Base-by-base conservation (phyloP, 1,140 invertebrate species). In the Atta texana region DNA sequence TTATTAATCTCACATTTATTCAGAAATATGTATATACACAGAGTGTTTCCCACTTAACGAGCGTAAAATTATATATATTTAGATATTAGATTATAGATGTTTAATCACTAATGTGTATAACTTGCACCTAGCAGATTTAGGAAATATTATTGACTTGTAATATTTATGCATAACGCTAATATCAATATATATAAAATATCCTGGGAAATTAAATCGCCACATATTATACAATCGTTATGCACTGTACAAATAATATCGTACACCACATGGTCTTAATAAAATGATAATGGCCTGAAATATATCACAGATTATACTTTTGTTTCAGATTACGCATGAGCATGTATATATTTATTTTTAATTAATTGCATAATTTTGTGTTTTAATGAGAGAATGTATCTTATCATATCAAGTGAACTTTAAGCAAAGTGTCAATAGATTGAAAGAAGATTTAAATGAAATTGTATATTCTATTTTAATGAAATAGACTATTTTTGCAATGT, bases 321-420 rank as follows among this genome's bases (percentile, higher is more conserved):
- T 69, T 51, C 66, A 69, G 66, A 69, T 69, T 69, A 69, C 39
- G 66, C 39, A 69, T 69, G 66, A 51, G 66, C 39, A 69, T 69
- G 66, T 16, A 51, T 10, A 44, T 44, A 44, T 49, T 18, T 34
- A 21, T 34, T 39, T 66, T 51, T 24, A 69, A 69, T 16, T 69
- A 2, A 69, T 49, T 49, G 39, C 34, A 69, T 69, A 69, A 69
- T 69, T 66, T 66, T 4, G 14, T 51, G 28, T 69, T 69, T 51
- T 8, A 69, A 51, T 51, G 66, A 69, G 2, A 69, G 66, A 69
- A 69, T 69, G 39, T 69, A 68, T 68, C 10, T 39, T 68, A 68
- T 68, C 12, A 3, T 68, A 6, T 64, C 16, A 34, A 66, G 1
- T 3, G 3, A 66, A 66, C 8, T 7, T 34, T 7, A n/a, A 66